These are phyloP conservation scores for Bucorvus abyssinicus DNA, from an alignment of 2,797 vertebrate genomes.

Conservation along the genomic window DNA sequence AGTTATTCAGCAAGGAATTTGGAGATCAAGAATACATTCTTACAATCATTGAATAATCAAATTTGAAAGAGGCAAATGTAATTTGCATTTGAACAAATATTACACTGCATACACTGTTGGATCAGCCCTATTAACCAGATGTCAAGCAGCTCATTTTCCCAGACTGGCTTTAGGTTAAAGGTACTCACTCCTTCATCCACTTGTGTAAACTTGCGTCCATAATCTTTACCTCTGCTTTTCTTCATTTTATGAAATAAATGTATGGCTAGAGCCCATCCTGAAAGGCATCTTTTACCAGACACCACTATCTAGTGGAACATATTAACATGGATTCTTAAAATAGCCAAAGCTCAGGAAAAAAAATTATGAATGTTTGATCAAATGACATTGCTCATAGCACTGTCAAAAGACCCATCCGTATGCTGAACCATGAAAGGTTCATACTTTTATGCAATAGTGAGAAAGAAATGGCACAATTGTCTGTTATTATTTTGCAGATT, in stretches of 20 bases:
- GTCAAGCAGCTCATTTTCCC: background rate
- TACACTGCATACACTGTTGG: background rate
- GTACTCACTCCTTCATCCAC: background rate
- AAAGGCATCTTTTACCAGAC: background rate
- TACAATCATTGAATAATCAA: background rate
- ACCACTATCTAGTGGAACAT: background rate
- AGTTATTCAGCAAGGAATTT: background rate
- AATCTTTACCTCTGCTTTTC: background rate
- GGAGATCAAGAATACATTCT: background rate
- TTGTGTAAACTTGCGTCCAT: background rate
- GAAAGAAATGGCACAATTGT: background rate
- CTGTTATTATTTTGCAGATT: background rate
- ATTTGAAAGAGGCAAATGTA: background rate
- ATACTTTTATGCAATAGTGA: background rate
- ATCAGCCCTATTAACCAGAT: background rate
- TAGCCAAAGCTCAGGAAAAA: background rate
- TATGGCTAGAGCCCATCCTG: background rate
- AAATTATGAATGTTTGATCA: background rate
- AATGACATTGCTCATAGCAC: background rate
- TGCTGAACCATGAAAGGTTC: background rate
- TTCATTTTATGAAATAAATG: background rate
- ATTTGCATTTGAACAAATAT: slow-evolving; percentile 1
- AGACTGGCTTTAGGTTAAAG: background rate
- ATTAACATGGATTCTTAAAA: background rate
- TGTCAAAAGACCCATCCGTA: background rate